Conservation (phyloP, 2,113 vertebrate species). For the Plestiodon gilberti region DNA sequence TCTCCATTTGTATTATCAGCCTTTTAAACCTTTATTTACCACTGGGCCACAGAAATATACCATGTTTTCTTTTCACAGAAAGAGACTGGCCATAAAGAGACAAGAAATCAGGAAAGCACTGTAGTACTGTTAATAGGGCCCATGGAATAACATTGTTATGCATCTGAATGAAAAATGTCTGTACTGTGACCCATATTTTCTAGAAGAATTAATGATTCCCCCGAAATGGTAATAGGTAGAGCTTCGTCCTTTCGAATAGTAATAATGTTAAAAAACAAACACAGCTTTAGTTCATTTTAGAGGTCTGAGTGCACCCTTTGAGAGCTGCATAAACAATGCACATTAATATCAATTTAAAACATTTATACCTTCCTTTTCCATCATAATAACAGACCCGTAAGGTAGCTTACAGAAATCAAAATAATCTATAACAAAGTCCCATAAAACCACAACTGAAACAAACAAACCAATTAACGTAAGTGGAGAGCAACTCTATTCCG, state of each 20-base stretch:
- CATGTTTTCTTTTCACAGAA: conserved; percentile 44
- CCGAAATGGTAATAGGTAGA: neutral
- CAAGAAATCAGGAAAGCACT: conserved; percentile 26
- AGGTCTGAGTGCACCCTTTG: neutral
- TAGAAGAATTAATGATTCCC: neutral
- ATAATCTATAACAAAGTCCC: neutral
- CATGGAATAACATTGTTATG: neutral
- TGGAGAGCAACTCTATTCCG: neutral
- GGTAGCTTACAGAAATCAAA: neutral
- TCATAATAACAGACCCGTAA: neutral
- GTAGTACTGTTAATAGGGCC: neutral
- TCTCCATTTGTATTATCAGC: conserved; percentile 33
- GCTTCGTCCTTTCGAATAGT: neutral
- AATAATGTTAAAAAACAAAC: neutral
- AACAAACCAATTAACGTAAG: neutral
- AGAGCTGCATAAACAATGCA: neutral
- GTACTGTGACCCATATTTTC: neutral
- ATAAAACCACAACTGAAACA: neutral
- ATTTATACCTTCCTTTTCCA: neutral
- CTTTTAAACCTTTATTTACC: conserved; percentile 49
- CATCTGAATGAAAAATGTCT: neutral
- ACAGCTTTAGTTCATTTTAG: neutral
- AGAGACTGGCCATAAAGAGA: conserved; percentile 9
- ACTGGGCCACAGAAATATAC: neutral
- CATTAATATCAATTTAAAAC: neutral